Evolutionary conservation across 2,888 invertebrate species (phyloP).

Genomic region (Acanthopleura granulata): DNA sequence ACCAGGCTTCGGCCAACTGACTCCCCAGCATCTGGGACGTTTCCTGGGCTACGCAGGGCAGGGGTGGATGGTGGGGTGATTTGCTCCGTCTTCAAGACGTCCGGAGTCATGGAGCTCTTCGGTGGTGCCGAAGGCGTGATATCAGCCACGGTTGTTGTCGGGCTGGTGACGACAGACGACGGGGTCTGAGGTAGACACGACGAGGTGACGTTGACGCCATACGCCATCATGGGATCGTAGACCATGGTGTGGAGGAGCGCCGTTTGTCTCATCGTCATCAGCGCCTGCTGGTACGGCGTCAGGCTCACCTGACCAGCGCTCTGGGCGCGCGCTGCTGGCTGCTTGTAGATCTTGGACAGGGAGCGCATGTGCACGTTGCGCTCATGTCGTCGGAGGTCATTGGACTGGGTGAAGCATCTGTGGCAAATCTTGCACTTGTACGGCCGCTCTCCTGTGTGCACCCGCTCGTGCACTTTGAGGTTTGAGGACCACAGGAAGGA

Average conservation of each 20-base stretch:
- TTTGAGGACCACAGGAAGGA: slow-evolving; percentile 63
- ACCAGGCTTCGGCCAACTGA: background rate
- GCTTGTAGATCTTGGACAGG: slow-evolving; percentile 40
- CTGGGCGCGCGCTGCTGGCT: slow-evolving; percentile 24
- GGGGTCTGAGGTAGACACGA: slow-evolving; percentile 10
- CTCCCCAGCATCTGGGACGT: background rate
- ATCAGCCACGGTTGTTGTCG: slow-evolving; percentile 22
- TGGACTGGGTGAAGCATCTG: slow-evolving; percentile 62
- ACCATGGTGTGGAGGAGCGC: slow-evolving; percentile 57
- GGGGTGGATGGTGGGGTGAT: slow-evolving; percentile 50
- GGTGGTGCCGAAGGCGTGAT: slow-evolving; percentile 15
- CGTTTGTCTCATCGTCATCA: slow-evolving; percentile 57
- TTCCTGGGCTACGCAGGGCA: background rate
- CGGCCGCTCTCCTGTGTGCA: slow-evolving; percentile 30
- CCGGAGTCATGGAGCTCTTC: background rate
- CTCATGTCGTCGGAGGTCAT: slow-evolving; percentile 60
- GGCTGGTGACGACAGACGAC: slow-evolving; percentile 26
- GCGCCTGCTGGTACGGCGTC: slow-evolving; percentile 58
- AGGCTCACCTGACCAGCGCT: slow-evolving; percentile 46
- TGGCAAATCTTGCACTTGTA: slow-evolving; percentile 63
- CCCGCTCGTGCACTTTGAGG: slow-evolving; percentile 39
- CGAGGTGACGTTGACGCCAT: background rate
- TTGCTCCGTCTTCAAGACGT: slow-evolving; percentile 52
- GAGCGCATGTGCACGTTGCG: slow-evolving; percentile 61
- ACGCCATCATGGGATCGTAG: slow-evolving; percentile 56